These are phyloP conservation scores for Cephus pygmeus DNA, from an alignment of 2,888 invertebrate species.

Conservation along the genomic window DNA sequence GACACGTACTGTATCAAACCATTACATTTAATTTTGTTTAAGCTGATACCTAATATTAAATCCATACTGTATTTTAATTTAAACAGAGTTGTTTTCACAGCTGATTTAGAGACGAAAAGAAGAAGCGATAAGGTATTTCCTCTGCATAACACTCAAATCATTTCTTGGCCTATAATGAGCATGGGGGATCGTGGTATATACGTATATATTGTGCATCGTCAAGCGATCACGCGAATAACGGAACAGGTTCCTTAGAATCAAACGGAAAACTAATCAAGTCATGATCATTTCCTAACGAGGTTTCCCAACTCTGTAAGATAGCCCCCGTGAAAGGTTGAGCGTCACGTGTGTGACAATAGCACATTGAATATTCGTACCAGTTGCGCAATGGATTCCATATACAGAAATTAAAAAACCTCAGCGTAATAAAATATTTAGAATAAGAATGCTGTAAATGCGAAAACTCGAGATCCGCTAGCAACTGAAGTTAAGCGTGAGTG, in stretches of 20 bases:
- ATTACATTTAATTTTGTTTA: background rate
- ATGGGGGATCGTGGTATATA: background rate
- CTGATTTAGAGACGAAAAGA: background rate
- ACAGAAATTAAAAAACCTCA: conserved; percentile 29
- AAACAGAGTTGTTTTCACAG: background rate
- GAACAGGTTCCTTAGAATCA: background rate
- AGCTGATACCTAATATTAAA: background rate
- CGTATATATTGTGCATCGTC: background rate
- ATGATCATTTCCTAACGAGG: background rate
- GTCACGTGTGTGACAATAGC: background rate
- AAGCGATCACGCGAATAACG: background rate
- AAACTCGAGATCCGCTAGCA: background rate
- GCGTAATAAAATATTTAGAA: conserved; percentile 24
- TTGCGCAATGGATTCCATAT: background rate
- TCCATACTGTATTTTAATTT: background rate
- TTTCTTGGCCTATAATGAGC: background rate
- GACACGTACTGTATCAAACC: background rate
- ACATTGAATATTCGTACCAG: background rate
- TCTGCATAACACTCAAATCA: background rate
- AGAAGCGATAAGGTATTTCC: background rate
- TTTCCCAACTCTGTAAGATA: background rate
- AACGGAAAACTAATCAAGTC: background rate
- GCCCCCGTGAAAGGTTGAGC: background rate
- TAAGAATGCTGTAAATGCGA: conserved; percentile 8
- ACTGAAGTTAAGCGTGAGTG: background rate